Evolutionary conservation across 2,797 vertebrate genomes (phyloP), one percentile per base, ranked within the genome.

Genomic region (Miichthys miiuy): DNA sequence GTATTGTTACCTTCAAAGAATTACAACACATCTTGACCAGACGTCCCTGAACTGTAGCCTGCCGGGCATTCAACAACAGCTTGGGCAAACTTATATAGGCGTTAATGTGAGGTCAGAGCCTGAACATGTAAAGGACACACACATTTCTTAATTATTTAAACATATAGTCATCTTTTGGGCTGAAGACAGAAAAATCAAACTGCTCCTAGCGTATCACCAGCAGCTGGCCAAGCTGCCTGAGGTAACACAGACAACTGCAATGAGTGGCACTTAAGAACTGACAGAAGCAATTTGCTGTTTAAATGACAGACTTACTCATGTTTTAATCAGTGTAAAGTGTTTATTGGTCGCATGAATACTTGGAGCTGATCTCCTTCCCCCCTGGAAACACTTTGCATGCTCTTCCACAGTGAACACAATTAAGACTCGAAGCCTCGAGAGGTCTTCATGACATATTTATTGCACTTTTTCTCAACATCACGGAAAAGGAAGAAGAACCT

Each of bases 281-380:
- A 84, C 70, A 80, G 74, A 78, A 74, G 81, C 72, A 84, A 84
- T 89, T 88, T 82, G 77, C 76, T 60, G 56, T 71, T 63, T 44
- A 84, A 88, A 86, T 84, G 80, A 83, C 68, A 77, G 62, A 81
- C 70, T 72, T 68, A 57, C 80, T 83, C 64, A 48, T 68, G 48
- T 86, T 88, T 91, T 81, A 90, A 90, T 89, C 82, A 89, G 87
- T 46, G 16, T 61, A 63, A 78, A 88, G 75, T 70, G 61, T 82
- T 82, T 79, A 68, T 81, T 68, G 75, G 72, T 79, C 57, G 54
- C 41, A 68, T 62, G 68, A 75, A 84, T 47, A 55, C 57, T 75
- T 75, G 55, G 58, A 27, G 54, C 55, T 50, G 42, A 79, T 68
- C 44, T 72, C n/a, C 55, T 65, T 75, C 56, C 27, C 34, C 34